A percentile compares a stretch with the other conserved stretches of the same genome.
These are phyloP conservation scores for Artibeus lituratus DNA, from an alignment of 2,797 vertebrate genomes.

Conservation along the genomic window DNA sequence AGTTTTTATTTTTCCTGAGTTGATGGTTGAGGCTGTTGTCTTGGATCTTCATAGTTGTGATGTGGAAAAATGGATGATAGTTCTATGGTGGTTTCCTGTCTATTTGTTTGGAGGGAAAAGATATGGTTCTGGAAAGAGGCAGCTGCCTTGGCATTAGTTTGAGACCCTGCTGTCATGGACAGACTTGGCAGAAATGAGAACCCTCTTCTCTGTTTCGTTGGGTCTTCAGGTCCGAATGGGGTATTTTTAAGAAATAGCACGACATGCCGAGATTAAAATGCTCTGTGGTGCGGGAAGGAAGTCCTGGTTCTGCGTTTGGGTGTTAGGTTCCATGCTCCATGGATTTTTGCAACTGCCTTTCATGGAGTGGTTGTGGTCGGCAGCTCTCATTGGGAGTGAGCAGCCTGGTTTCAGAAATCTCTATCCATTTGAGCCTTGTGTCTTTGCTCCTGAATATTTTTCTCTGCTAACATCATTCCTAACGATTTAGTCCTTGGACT, in stretches of 20 bases:
- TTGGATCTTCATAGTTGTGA: not conserved
- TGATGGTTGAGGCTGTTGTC: not conserved
- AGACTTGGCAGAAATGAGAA: constrained; percentile 35
- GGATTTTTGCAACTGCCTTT: constrained; percentile 44
- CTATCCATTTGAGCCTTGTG: not conserved
- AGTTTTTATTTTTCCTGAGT: not conserved
- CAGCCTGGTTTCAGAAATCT: not conserved
- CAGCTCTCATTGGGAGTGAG: constrained; percentile 1
- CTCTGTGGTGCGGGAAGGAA: constrained; percentile 2
- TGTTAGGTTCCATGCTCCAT: constrained; percentile 18
- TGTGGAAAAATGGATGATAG: constrained; percentile 32
- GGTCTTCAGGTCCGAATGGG: not conserved
- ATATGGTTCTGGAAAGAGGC: constrained; percentile 28
- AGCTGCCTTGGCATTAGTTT: constrained; percentile 43
- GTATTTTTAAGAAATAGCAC: constrained; percentile 23
- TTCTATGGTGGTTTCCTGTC: constrained; percentile 42
- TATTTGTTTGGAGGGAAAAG: not conserved
- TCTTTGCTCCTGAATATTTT: not conserved
- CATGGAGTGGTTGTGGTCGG: not conserved
- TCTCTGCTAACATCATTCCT: not conserved
- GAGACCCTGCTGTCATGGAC: constrained; percentile 4
- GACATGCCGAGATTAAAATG: not conserved
- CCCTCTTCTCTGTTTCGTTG: constrained; percentile 11
- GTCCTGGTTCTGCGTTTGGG: not conserved
- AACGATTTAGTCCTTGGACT: not conserved